Base-by-base conservation (phyloP, 2,888 invertebrate species). In the Oscheius myriophilus region DNA sequence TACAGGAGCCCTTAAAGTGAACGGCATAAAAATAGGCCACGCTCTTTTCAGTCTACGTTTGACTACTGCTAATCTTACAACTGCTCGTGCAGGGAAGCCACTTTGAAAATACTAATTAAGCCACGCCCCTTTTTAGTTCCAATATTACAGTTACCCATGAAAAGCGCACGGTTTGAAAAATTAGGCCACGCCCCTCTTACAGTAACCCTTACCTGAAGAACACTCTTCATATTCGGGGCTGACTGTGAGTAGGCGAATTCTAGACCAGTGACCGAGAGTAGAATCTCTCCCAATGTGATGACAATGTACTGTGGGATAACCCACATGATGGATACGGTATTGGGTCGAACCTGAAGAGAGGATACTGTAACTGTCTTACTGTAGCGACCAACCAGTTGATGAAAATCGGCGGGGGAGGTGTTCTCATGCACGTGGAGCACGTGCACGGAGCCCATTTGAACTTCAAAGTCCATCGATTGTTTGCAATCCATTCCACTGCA, bases 241-340 rank as follows among this genome's bases (percentile, higher is more conserved):
- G 96, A 94, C 90, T 88, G 84, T 0, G 95, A 93, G 88, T 95
- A 97, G 0, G 96, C 93, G 88, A 98, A 97, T 87, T 95, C 93
- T 25, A 97, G 89, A 0, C 96, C 96, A 0, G 96, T 96, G 33
- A 97, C 92, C 0, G 95, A 94, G 87, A 96, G 95, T 92, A 97
- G 92, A n/a, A 78, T 92, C 88, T 98, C 97, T 0, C 92, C 96
- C 83, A 92, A 91, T 0, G 96, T 95, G 83, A 98, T 92, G 18
- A 96, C 89, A 58, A 96, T 88, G 86, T 95, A 96, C 87, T 97
- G 97, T 0, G 96, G 96, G 23, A 96, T 86, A 83, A 95, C 91
- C 92, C 84, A 85, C 14, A 82, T 73, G 39, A 85, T 82, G 65
- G 73, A 77, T 55, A 85, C 80, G 3, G 75, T 70, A 69, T 85